These are phyloP conservation scores for Lepisosteus osseus DNA, from an alignment of 2,113 vertebrate genomes.

Conservation along the genomic window DNA sequence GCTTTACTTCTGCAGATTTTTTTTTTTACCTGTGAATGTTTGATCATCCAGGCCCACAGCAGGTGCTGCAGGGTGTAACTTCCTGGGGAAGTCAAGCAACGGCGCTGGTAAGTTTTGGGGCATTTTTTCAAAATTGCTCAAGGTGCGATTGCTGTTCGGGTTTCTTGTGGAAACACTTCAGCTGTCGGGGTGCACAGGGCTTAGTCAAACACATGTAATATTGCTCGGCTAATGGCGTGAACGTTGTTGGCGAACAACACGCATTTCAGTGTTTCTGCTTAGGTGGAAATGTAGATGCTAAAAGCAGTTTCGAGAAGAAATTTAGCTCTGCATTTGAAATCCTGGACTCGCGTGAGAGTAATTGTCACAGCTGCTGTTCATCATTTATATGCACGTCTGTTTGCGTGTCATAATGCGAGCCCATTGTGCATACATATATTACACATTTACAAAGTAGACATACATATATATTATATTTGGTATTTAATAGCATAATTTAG, in stretches of 20 bases:
- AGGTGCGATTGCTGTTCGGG: conserved; percentile 24
- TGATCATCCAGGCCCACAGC: conserved; percentile 82
- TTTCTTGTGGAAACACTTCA: conserved; percentile 6
- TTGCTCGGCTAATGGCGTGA: neutral
- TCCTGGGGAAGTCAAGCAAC: conserved; percentile 87
- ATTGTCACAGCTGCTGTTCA: conserved; percentile 38
- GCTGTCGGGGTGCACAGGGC: neutral
- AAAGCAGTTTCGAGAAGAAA: neutral
- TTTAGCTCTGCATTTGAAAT: neutral
- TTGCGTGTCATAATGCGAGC: no score
- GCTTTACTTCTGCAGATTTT: conserved; percentile 81
- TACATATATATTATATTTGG: neutral
- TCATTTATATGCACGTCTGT: conserved; percentile 32
- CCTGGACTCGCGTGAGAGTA: conserved; percentile 32
- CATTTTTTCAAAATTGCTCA: conserved; percentile 28
- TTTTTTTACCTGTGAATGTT: conserved; percentile 69
- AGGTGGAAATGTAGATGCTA: conserved; percentile 27
- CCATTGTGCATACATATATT: no score
- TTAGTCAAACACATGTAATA: no score
- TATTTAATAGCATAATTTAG: conserved; percentile 1
- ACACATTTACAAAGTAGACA: neutral
- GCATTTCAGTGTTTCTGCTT: conserved; percentile 29
- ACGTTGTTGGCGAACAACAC: conserved; percentile 6
- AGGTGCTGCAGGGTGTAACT: conserved; percentile 89
- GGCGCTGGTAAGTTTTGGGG: conserved; percentile 88